Base-by-base conservation (phyloP, 2,888 invertebrate genomes). In the Eugnorisma glareosa region DNA sequence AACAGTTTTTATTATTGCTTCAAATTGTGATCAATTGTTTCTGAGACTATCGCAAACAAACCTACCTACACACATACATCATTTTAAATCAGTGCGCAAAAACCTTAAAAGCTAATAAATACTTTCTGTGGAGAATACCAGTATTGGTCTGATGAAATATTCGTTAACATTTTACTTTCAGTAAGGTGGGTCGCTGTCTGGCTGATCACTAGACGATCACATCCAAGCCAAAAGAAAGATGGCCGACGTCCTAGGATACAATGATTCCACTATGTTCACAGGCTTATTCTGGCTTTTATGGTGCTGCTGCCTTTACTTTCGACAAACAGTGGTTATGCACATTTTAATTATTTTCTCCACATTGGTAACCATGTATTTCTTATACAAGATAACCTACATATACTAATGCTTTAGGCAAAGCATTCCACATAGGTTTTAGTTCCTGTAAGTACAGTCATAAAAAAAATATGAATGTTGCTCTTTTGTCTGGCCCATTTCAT, bases 111-210 rank as follows among this genome's bases (percentile, higher is more conserved):
- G 11, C 31, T 35, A 21, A 40, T 28, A 21, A 18, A 11, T 18
- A 13, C 11, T 18, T 35, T 78, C 37, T 51, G n/a, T 13, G n/a
- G 21, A 54, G 51, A 51, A n/a, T 35, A 67, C 1, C 18, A 11
- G 8, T 18, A 28, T 35, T 37, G 18, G 1, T 51, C 37, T 18
- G 24, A 73, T 18, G 3, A 35, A 51, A 31, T 37, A 18, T 68
- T 54, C 1, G 0, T 57, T 40, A 37, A n/a, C 31, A 70, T 61
- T 70, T 48, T n/a, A 40, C 54, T 74, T 81, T 8, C 45, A 78
- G 81, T 40, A 24, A n/a, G 45, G 18, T 37, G 59, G 51, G 21
- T 31, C 0, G 8, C 43, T 31, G 21, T 13, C 48, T 35, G 21
- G 13, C 35, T 78, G 35, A 15, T 21, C 15, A 6, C 21, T 5